phyloP scores from a whole-genome alignment of 2,113 vertebrate species.

The Leptobrachium leishanense region DNA sequence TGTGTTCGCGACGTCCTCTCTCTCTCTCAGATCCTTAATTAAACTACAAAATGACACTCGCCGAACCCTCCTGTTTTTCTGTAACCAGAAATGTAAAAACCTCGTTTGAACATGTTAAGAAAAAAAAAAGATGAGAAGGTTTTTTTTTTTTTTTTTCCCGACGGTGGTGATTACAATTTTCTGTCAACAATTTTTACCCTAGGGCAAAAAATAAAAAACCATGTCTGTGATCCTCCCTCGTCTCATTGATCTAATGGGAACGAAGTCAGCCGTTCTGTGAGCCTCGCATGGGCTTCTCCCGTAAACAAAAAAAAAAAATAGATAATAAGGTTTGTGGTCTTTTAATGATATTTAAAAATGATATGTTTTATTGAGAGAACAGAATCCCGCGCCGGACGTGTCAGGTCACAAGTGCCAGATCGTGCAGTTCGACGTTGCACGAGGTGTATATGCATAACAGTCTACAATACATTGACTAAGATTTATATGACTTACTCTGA shows the following conservation, averaged over 20 bases:
- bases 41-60: conserved; percentile 40
- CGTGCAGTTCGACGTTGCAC: too few relatives aligned
- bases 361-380: not conserved
- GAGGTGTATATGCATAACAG: too few relatives aligned
- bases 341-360: not conserved
- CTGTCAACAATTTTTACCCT: conserved; percentile 47
- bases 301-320: not conserved
- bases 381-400: too few relatives aligned
- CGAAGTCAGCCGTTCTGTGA: conserved; percentile 21
- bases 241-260: conserved; percentile 35
- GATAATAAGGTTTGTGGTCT: not conserved
- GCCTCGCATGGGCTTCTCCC: not conserved
- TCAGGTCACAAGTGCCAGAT: too few relatives aligned
- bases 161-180: conserved; percentile 50
- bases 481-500: too few relatives aligned
- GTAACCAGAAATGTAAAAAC: conserved; percentile 36
- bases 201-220: conserved; percentile 37
- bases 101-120: conserved; percentile 49
- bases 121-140: conserved; percentile 47
- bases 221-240: conserved; percentile 45
- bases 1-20: conserved; percentile 32
- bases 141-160: conserved; percentile 5
- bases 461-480: too few relatives aligned
- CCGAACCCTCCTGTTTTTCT: conserved; percentile 30
- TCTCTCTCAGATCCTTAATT: conserved; percentile 45